Evolutionary conservation across 2,888 invertebrate species (phyloP).

Genomic region (Trichopoda pennipes): DNA sequence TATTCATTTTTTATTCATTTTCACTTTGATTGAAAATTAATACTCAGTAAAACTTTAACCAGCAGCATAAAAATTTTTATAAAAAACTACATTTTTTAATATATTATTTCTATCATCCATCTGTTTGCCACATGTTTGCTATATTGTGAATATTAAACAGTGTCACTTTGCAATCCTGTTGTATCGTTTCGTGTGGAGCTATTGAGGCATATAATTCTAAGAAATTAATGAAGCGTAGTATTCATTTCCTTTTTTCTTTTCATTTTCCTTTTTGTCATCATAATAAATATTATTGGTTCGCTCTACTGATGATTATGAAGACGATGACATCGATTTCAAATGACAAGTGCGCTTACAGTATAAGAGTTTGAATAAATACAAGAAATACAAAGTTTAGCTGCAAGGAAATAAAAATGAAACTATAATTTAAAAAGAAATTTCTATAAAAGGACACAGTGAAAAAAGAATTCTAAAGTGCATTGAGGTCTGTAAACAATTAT

Average conservation of each 20-base stretch:
- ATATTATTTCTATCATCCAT: constrained; percentile 14
- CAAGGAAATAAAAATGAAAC: constrained; percentile 2
- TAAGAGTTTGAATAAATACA: constrained; percentile 36
- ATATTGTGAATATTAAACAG: neutral
- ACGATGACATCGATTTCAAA: constrained; percentile 52
- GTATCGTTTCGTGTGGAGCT: constrained; percentile 48
- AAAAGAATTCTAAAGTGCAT: constrained; percentile 26
- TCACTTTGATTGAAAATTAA: constrained; percentile 26
- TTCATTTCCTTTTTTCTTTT: constrained; percentile 32
- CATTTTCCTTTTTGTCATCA: constrained; percentile 28
- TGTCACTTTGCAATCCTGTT: constrained; percentile 9
- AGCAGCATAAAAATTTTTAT: constrained; percentile 26
- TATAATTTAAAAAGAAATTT: neutral
- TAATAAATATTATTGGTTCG: constrained; percentile 38
- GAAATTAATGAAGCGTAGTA: constrained; percentile 61
- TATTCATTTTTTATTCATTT: neutral
- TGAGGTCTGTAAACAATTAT: constrained; percentile 55
- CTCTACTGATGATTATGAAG: constrained; percentile 43
- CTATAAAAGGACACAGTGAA: neutral
- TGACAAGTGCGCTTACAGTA: constrained; percentile 49
- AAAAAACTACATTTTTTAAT: constrained; percentile 34
- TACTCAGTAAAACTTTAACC: constrained; percentile 31
- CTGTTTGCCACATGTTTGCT: constrained; percentile 7
- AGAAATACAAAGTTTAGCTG: constrained; percentile 24
- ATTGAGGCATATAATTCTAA: constrained; percentile 58